phyloP scores from a whole-genome alignment of 2,113 vertebrate species.

The Perca schrenkii region DNA sequence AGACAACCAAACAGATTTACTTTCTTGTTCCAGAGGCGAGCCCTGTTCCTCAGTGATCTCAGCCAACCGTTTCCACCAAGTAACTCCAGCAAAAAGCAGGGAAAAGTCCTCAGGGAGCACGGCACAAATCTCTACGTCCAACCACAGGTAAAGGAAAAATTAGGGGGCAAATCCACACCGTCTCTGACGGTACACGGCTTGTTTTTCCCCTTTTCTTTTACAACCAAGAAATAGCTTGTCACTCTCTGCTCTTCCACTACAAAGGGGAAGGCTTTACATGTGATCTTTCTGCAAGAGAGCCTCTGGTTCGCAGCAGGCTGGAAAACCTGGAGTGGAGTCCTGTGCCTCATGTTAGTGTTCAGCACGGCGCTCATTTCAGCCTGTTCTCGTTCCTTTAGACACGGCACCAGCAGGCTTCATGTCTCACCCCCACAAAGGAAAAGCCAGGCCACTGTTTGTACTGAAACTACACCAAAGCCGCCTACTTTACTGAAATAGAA shows the following conservation, averaged over 20 bases:
- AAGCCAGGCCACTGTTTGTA: constrained; percentile 21
- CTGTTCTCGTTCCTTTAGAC: constrained; percentile 22
- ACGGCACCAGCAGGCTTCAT: constrained; percentile 28
- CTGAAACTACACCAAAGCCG: constrained; percentile 30
- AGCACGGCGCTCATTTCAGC: constrained; percentile 42
- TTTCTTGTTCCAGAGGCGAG: constrained; percentile 86
- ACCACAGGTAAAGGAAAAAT: constrained; percentile 74
- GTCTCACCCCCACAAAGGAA: constrained; percentile 23
- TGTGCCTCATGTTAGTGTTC: constrained; percentile 28
- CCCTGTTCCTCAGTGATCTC: constrained; percentile 79
- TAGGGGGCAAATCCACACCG: constrained; percentile 77
- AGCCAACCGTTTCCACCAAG: constrained; percentile 79
- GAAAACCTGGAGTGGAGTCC: constrained; percentile 90
- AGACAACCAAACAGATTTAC: constrained; percentile 85
- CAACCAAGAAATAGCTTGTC: constrained; percentile 89
- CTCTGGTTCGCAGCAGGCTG: constrained; percentile 82
- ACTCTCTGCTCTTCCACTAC: constrained; percentile 90
- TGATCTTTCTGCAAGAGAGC: constrained; percentile 91
- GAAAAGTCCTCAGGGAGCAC: constrained; percentile 76
- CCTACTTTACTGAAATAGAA: constrained; percentile 27
- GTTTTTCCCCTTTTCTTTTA: constrained; percentile 72
- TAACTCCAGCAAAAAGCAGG: constrained; percentile 80
- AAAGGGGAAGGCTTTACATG: constrained; percentile 92
- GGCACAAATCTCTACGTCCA: constrained; percentile 63
- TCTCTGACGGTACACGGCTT: constrained; percentile 73